Evolutionary conservation across 2,797 vertebrate species (phyloP).

Genomic region (Mus caroli): DNA sequence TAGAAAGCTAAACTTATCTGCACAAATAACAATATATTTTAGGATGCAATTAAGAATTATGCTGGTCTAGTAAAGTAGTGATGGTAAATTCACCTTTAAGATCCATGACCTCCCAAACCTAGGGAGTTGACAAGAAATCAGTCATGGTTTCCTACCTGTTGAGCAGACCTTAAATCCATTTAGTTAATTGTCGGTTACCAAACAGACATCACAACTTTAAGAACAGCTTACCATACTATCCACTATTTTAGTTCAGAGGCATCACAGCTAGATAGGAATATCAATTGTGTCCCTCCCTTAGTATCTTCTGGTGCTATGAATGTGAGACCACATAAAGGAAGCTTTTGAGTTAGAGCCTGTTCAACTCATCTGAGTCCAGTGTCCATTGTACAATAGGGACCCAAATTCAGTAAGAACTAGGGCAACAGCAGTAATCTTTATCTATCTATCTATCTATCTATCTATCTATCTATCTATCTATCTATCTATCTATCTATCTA

Average conservation of each 20-base stretch:
- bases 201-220: not conserved
- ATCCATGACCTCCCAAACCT: not conserved
- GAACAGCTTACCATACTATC: not conserved
- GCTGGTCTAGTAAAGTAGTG: not conserved
- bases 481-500: not conserved
- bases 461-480: not conserved
- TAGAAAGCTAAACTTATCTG: not conserved
- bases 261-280: not conserved
- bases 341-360: not conserved
- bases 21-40: not conserved
- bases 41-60: not conserved
- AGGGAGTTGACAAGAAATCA: not conserved
- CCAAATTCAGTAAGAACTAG: not conserved
- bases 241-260: not conserved
- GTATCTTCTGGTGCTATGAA: not conserved
- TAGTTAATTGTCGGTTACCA: not conserved
- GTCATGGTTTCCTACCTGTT: not conserved
- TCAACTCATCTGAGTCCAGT: not conserved
- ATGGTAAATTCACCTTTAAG: not conserved
- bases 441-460: not conserved
- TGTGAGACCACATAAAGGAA: not conserved
- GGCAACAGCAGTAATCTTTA: not conserved
- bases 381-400: not conserved
- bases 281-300: not conserved
- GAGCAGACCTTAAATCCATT: not conserved